Conservation (phyloP, 2,797 vertebrate genomes). For the Eospalax fontanierii region DNA sequence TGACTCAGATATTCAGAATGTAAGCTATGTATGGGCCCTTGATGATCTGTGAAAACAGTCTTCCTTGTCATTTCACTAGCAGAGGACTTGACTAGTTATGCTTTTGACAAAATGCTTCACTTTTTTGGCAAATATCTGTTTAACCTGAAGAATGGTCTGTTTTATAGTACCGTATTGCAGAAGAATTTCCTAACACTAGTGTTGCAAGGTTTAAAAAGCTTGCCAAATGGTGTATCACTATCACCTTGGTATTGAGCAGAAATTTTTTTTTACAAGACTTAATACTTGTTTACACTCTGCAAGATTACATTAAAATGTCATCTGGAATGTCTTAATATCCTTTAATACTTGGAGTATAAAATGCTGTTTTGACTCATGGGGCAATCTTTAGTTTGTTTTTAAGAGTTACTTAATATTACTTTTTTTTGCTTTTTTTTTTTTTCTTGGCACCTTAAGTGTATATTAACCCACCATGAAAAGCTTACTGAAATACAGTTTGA, state of each 20-base stretch:
- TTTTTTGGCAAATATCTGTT: neutral
- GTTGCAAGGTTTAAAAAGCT: neutral
- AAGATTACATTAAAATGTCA: constrained; percentile 28
- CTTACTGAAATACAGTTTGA: constrained; percentile 10
- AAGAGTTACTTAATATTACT: constrained; percentile 19
- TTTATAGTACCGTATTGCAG: neutral
- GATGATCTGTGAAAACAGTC: neutral
- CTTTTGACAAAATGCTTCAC: neutral
- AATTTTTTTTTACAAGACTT: neutral
- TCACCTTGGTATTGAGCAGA: neutral
- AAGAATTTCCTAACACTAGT: constrained; percentile 28
- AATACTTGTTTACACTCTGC: constrained; percentile 39
- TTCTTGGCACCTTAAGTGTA: neutral
- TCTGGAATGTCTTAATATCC: neutral
- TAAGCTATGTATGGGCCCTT: neutral
- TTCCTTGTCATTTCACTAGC: neutral
- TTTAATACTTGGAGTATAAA: constrained; percentile 18
- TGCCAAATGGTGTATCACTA: neutral
- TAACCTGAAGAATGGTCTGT: constrained; percentile 7
- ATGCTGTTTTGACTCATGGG: constrained; percentile 26
- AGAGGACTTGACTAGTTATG: constrained; percentile 38
- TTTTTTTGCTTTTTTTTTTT: constrained; percentile 53
- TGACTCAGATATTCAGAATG: constrained; percentile 34
- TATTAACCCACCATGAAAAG: neutral
- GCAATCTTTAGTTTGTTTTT: constrained; percentile 44